phyloP scores from a whole-genome alignment of 64 coral and sea anemone species.

The Actinia tenebrosa region DNA sequence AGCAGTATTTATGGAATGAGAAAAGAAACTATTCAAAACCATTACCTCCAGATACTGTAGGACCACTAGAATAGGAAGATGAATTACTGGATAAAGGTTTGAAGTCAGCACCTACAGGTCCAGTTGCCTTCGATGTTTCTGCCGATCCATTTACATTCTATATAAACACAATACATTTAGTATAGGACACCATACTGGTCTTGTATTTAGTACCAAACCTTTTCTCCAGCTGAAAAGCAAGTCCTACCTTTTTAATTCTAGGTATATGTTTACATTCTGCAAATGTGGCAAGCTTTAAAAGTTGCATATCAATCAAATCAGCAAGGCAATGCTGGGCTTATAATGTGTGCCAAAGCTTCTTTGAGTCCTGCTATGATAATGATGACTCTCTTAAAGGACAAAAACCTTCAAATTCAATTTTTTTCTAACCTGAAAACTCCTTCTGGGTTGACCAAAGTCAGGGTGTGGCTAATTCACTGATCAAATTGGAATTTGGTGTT shows the following conservation, averaged over 20 bases:
- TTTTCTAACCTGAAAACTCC: too few species aligned
- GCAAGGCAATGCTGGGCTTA: too few species aligned
- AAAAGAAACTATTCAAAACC: neutral
- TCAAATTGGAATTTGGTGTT: too few species aligned
- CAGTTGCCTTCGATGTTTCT: slow-evolving; percentile 54
- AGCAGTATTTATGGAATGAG: too few species aligned
- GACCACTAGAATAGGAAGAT: slow-evolving; percentile 61
- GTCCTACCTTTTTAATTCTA: neutral
- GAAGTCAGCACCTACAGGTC: slow-evolving; percentile 96
- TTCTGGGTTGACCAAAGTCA: too few species aligned
- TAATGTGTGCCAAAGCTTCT: too few species aligned
- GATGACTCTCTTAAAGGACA: too few species aligned
- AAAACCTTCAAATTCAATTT: too few species aligned
- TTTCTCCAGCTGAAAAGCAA: neutral
- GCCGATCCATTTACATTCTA: slow-evolving; percentile 84
- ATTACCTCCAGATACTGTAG: slow-evolving; percentile 51
- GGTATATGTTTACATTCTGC: neutral
- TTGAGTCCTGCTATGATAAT: too few species aligned
- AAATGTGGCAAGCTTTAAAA: neutral
- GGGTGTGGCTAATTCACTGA: too few species aligned
- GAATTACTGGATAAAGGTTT: slow-evolving; percentile 69
- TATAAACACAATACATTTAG: neutral
- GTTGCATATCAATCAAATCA: too few species aligned
- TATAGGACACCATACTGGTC: neutral
- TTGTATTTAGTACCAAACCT: neutral